Conservation (phyloP, 2,113 vertebrate species). For the Theristicus caerulescens region DNA sequence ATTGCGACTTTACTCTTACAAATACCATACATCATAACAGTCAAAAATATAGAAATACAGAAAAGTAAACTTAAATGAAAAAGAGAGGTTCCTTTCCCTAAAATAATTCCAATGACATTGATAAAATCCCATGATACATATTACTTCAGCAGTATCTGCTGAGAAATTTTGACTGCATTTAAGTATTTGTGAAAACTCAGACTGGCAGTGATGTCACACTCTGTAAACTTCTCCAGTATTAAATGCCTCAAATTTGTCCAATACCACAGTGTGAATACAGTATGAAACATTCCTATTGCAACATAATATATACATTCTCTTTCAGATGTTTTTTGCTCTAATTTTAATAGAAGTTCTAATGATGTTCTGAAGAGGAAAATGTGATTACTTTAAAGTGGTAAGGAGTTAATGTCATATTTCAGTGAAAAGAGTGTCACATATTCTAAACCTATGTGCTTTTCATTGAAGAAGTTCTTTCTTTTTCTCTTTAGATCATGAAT, state of each 20-base stretch:
- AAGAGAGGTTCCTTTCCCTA: background rate
- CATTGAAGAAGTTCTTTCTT: background rate
- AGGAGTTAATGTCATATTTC: background rate
- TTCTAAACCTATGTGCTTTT: background rate
- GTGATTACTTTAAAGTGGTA: background rate
- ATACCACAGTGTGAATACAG: background rate
- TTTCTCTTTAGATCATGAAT: background rate
- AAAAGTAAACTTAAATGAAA: background rate
- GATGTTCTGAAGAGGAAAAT: background rate
- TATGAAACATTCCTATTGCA: background rate
- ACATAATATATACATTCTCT: background rate
- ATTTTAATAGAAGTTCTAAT: background rate
- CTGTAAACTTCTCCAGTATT: background rate
- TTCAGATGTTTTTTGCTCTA: background rate
- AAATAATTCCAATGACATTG: background rate
- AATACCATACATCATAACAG: background rate
- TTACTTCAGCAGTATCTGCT: background rate
- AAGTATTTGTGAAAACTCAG: background rate
- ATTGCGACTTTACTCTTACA: background rate
- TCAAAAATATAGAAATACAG: background rate
- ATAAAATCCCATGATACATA: background rate
- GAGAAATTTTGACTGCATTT: background rate
- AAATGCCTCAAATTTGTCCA: background rate
- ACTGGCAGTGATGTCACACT: background rate
- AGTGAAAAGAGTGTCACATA: background rate